Evolutionary conservation across 2,888 invertebrate species (phyloP).

Genomic region (Limenitis camilla): DNA sequence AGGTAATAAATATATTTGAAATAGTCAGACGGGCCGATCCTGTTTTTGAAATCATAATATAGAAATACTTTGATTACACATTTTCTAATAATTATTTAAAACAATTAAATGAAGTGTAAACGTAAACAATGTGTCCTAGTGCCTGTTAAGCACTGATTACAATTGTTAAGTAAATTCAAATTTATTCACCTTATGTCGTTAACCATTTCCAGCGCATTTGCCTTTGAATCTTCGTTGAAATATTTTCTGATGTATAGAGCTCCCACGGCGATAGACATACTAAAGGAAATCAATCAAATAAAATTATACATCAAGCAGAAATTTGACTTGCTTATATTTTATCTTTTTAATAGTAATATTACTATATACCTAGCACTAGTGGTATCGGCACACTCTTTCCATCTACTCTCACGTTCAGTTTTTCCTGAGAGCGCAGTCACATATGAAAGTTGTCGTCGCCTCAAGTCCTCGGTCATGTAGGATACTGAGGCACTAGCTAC

Average conservation of each 20-base stretch:
- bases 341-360: not conserved
- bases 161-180: not conserved
- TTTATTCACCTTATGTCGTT: slow-evolving; percentile 79
- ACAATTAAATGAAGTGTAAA: no score
- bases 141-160: not conserved
- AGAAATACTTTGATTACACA: no score
- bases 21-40: no score
- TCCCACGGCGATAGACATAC: slow-evolving; percentile 84
- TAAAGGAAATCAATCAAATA: slow-evolving; percentile 36
- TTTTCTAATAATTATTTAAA: no score
- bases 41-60: no score
- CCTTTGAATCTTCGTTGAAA: slow-evolving; percentile 89
- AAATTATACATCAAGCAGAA: not conserved
- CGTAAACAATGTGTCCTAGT: no score
- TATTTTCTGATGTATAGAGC: slow-evolving; percentile 91
- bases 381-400: slow-evolving; percentile 93
- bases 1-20: no score
- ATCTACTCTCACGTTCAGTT: slow-evolving; percentile 88
- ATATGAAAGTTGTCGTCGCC: slow-evolving; percentile 86
- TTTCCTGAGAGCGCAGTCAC: slow-evolving; percentile 87
- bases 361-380: slow-evolving; percentile 80
- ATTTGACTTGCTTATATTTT: not conserved
- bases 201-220: slow-evolving; percentile 91
- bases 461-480: slow-evolving; percentile 85
- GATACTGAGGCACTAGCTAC: slow-evolving; percentile 87